Percentiles rank a stretch among this genome's conserved stretches.
phyloP scores from a whole-genome alignment of 2,113 vertebrate species.

The Muntiacus reevesi region DNA sequence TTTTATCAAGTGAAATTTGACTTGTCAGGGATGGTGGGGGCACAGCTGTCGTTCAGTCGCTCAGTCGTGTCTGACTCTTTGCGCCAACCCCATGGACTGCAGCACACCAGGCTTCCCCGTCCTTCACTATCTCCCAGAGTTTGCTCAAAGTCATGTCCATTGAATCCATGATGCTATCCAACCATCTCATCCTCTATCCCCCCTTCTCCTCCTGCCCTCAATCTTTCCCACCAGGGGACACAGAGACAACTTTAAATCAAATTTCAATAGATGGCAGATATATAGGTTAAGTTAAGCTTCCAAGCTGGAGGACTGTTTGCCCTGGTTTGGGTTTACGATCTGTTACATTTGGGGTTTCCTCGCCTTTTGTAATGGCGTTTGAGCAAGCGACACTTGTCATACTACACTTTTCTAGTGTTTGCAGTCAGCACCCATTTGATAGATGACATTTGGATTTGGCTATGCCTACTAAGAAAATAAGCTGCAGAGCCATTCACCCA shows the following conservation, averaged over 20 bases:
- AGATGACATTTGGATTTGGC: not conserved
- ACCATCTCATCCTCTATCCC: not conserved
- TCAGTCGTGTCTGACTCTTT: not conserved
- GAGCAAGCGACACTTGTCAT: not conserved
- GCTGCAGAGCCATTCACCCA: not conserved
- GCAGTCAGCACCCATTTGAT: not conserved
- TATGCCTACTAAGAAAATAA: not conserved
- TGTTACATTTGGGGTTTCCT: not conserved
- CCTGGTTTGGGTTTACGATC: not conserved
- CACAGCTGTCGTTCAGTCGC: not conserved
- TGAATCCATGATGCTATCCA: not conserved
- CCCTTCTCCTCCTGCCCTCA: not conserved
- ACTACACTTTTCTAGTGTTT: not conserved
- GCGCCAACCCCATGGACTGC: not conserved
- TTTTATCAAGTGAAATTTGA: not conserved
- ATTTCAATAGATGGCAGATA: not conserved
- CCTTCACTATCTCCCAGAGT: not conserved
- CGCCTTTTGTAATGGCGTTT: not conserved
- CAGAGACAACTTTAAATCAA: not conserved
- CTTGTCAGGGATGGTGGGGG: not conserved
- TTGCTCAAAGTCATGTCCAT: not conserved
- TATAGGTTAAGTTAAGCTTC: not conserved
- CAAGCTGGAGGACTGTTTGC: not conserved
- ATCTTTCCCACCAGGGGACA: not conserved
- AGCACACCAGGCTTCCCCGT: not conserved